A percentile compares a stretch with the other conserved stretches of the same genome.
These are phyloP conservation scores for Thaumatotibia leucotreta DNA, from an alignment of 1,140 invertebrate genomes.

Conservation along the genomic window DNA sequence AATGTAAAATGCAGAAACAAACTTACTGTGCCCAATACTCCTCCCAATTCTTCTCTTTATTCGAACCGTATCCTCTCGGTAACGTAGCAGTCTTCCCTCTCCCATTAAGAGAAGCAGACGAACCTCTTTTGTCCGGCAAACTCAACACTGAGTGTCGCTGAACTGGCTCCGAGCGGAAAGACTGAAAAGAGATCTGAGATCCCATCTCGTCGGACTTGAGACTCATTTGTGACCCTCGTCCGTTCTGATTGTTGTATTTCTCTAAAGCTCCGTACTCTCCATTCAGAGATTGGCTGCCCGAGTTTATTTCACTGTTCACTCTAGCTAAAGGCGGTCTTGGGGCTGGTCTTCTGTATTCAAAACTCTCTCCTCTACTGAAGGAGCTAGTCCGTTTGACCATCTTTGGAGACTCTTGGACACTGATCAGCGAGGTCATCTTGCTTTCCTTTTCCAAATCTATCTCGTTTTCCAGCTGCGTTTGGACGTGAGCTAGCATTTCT, in stretches of 20 bases:
- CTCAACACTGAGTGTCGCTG: conserved; percentile 53
- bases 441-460: conserved; percentile 60
- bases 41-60: conserved; percentile 65
- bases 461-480: conserved; percentile 68
- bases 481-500: conserved; percentile 70
- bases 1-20: too few species aligned
- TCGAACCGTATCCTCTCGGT: conserved; percentile 59
- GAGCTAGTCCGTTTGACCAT: conserved; percentile 45
- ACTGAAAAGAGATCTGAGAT: conserved; percentile 53
- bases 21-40: conserved; percentile 73
- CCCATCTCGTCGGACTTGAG: conserved; percentile 52
- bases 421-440: conserved; percentile 54
- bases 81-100: conserved; percentile 54
- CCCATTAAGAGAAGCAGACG: conserved; percentile 45
- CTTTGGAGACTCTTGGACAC: conserved; percentile 59
- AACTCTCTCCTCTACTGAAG: conserved; percentile 36
- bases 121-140: conserved; percentile 47
- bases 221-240: conserved; percentile 46
- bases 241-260: conserved; percentile 33
- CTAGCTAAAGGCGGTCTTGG: conserved; percentile 41
- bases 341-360: conserved; percentile 36
- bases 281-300: conserved; percentile 33
- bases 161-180: conserved; percentile 59
- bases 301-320: conserved; percentile 29
- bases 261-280: conserved; percentile 25